Base-by-base conservation (phyloP, 2,888 invertebrate genomes). In the Tipula helvola region DNA sequence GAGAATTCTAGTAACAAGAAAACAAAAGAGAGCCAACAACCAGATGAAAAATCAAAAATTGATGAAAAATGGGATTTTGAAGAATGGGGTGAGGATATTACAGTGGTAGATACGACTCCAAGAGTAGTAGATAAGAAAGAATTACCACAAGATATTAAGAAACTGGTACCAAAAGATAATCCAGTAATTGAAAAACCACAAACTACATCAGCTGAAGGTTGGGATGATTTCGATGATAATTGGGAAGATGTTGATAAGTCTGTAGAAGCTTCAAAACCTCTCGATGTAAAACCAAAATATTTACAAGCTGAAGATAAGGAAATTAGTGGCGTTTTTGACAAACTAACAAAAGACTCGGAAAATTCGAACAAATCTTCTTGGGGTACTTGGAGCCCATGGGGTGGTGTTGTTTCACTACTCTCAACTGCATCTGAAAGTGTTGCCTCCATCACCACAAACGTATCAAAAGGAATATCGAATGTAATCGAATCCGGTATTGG, bases 401-500 rank as follows among this genome's bases (percentile, higher is more conserved):
- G 95, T 0, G 96, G 96, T 88, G 92, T 95, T 1, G 94, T 95
- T 88, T 95, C 96, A 0, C 91, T 97, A 10, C 91, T 97, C 41
- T 95, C 94, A 87, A 94, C 95, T 7, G 97, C 97, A 0, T 94
- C 95, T 5, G 95, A 94, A 87, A 94, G 96, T 5, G 94, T 97
- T 12, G 94, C 95, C 10, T 95, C 94, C n/a, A 92, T 97, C 86
- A 96, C 96, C 3, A 95, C 92, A 88, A 96, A 96, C 89, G 96
- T 97, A 44, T 96, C 96, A 52, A 95, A 97, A 91, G 96, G 97
- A 3, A 92, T 97, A 87, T 94, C 93, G 87, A 95, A 94, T 86
- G 95, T 96, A 12, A 90, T 97, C 87, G 97, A 97, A 92, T 94
- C 94, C 71, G 94, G 96, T 13, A 95, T 98, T 47, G 97, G 97